phyloP scores from a whole-genome alignment of 2,113 vertebrate genomes.

The Cricetomys ansorgei region DNA sequence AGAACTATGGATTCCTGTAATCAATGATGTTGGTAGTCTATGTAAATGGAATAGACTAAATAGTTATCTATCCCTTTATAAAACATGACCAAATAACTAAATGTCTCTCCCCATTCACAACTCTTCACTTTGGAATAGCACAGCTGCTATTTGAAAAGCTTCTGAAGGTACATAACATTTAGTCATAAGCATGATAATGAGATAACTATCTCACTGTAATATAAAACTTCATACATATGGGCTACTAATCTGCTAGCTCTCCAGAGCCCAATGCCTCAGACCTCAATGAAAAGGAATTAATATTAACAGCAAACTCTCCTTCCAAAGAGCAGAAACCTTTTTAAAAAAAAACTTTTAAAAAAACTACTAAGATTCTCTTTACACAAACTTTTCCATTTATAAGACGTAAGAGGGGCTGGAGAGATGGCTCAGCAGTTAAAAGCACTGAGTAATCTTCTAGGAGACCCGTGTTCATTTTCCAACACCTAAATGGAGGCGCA shows the following conservation, averaged over 20 bases:
- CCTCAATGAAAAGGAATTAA: slow-evolving; percentile 28
- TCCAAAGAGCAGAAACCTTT: not conserved
- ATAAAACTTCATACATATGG: slow-evolving; percentile 46
- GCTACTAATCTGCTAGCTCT: slow-evolving; percentile 40
- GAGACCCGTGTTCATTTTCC: not conserved
- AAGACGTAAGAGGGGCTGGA: not conserved
- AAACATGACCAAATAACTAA: slow-evolving; percentile 47
- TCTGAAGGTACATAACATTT: slow-evolving; percentile 34
- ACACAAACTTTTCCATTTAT: slow-evolving; percentile 25
- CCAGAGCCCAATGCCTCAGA: not conserved
- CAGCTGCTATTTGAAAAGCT: slow-evolving; percentile 44
- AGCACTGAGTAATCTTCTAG: not conserved
- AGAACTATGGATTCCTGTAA: not conserved
- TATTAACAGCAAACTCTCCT: slow-evolving; percentile 8
- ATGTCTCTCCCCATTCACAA: slow-evolving; percentile 35
- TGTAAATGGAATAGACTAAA: slow-evolving; percentile 19
- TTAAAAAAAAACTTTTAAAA: too few species aligned
- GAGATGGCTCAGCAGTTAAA: not conserved
- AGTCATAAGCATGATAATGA: not conserved
- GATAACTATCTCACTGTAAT: slow-evolving; percentile 44
- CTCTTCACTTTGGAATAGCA: slow-evolving; percentile 49
- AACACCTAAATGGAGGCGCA: not conserved
- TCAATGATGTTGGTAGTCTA: not conserved
- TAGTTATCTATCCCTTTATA: slow-evolving; percentile 33
- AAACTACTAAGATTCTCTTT: slow-evolving; percentile 27